Evolutionary conservation across 64 coral and sea anemone species (phyloP), one percentile per base, ranked within the genome.

Genomic region (Montipora capricornis): DNA sequence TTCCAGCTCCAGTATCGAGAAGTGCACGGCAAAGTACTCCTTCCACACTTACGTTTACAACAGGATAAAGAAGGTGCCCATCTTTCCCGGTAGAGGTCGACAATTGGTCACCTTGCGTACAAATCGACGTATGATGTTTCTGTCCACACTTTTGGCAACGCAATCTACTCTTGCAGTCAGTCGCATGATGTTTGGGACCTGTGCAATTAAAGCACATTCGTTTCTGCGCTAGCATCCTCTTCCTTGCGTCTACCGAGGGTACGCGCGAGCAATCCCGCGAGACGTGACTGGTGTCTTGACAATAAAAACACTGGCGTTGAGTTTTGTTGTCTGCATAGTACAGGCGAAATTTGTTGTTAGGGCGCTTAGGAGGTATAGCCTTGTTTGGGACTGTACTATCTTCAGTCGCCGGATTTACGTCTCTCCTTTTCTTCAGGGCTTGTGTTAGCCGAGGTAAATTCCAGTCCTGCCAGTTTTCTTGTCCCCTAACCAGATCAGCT

Each of bases 391-490:
- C 29, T 0, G n/a, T 45, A 9, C 20, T 2, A 44, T 5, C 74
- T 76, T 76, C 29, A 29, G 20, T 76, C 19, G 19, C 84, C 8
- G n/a, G 47, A 50, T 11, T 20, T 17, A 74, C 45, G 10, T 29
- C 29, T 29, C 29, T 29, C 83, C 61, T 53, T 48, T 74, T 22
- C 37, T 88, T 88, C 1, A 88, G 60, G 5, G 22, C 64, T 44
- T 47, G 62, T 3, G 45, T 20, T 29, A 88, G 20, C 22, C 48
- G 26, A 44, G 3, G 24, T 9, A 88, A 74, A 69, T 74, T 68
- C 84, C 84, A 88, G 66, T 88, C 84, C 16, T 52, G 64, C 84
- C 84, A 88, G 62, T 68, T 46, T 69, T 88, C 60, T 47, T 74
- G 46, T 45, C 84, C 84, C 5, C 84, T 6, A 2, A 88, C 64